These are phyloP conservation scores for Spicauda simplicius DNA, from an alignment of 2,888 invertebrate species.

Conservation along the genomic window DNA sequence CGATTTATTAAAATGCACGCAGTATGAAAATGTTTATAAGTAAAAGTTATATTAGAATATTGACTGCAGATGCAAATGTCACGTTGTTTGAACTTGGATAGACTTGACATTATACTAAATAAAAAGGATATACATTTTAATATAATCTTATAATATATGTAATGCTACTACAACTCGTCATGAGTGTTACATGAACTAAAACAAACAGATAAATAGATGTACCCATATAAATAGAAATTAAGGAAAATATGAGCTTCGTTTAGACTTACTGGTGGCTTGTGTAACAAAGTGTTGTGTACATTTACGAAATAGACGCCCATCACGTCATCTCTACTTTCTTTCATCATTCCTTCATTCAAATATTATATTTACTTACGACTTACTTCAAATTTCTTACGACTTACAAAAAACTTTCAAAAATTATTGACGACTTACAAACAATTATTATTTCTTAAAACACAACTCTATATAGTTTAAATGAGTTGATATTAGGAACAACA, in stretches of 20 bases:
- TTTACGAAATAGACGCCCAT: conserved; percentile 61
- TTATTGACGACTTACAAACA: neutral
- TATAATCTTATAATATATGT: conserved; percentile 27
- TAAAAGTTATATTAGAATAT: neutral
- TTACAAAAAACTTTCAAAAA: neutral
- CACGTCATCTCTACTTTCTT: conserved; percentile 48
- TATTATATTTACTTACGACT: conserved; percentile 19
- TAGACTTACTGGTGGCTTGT: conserved; percentile 82
- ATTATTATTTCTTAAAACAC: neutral
- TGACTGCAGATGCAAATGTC: neutral
- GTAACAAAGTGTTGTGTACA: conserved; percentile 74
- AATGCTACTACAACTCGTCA: conserved; percentile 15
- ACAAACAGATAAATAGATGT: conserved; percentile 47
- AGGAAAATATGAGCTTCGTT: conserved; percentile 84
- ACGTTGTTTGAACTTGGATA: neutral
- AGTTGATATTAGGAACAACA: conserved; percentile 2
- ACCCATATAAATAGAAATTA: conserved; percentile 75
- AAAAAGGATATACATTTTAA: conserved; percentile 29
- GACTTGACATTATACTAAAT: conserved; percentile 17
- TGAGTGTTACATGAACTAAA: conserved; percentile 22
- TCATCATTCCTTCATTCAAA: conserved; percentile 49
- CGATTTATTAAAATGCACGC: no score
- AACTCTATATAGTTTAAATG: neutral
- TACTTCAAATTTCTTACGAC: conserved; percentile 33
- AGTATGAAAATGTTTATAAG: no score